Percentiles rank a stretch among this genome's conserved stretches.
Conservation (phyloP, 2,797 vertebrate genomes). For the Perodicticus potto region DNA sequence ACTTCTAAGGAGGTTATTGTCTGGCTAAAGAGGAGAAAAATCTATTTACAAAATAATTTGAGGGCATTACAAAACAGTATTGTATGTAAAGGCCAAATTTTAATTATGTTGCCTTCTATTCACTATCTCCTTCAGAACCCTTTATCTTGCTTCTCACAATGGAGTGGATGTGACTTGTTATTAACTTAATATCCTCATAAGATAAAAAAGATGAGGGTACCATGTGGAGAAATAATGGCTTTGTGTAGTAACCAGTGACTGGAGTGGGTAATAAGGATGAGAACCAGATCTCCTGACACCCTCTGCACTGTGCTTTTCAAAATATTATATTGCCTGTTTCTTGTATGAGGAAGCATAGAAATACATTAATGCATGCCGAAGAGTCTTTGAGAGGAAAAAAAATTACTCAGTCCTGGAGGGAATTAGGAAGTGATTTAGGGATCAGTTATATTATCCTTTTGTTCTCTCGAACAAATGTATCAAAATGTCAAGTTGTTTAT, state of each 20-base stretch:
- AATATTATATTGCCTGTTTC: neutral
- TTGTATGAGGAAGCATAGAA: neutral
- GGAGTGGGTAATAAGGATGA: no score
- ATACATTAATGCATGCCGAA: neutral
- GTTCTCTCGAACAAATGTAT: conserved; percentile 41
- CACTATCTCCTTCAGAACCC: neutral
- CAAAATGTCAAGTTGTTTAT: conserved; percentile 35
- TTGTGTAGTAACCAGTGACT: neutral
- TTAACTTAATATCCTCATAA: neutral
- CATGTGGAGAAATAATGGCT: neutral
- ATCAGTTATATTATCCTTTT: neutral
- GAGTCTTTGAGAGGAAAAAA: neutral
- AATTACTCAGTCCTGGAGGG: neutral
- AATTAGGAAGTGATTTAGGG: conserved; percentile 9
- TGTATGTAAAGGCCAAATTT: neutral
- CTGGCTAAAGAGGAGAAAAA: neutral
- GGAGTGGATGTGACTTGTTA: neutral
- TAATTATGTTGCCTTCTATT: neutral
- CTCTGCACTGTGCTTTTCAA: neutral
- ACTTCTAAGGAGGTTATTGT: neutral
- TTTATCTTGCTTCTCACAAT: neutral
- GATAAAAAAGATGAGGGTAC: neutral
- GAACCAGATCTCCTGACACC: neutral
- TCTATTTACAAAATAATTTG: neutral
- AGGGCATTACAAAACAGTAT: neutral